Evolutionary conservation across 2,113 vertebrate species (phyloP).

Genomic region (Neotoma lepida): DNA sequence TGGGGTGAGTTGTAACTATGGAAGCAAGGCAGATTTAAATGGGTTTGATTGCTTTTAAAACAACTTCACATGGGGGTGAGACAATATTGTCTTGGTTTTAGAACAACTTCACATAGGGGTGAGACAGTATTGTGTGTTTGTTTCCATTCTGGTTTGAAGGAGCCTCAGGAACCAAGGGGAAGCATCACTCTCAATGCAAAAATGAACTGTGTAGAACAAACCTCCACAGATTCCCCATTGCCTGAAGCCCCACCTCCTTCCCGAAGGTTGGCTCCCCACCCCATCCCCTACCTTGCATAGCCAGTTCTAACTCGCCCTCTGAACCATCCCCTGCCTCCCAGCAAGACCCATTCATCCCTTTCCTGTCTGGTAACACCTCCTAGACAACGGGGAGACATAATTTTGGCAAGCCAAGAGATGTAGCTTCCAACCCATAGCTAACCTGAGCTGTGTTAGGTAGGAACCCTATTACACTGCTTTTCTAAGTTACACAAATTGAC

Average conservation of each 20-base stretch:
- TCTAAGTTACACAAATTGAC: constrained; percentile 85
- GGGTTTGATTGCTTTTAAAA: constrained; percentile 26
- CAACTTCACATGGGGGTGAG: background rate
- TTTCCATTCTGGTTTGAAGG: background rate
- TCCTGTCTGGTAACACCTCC: constrained; percentile 54
- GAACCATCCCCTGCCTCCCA: background rate
- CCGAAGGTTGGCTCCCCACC: background rate
- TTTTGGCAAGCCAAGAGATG: constrained; percentile 78
- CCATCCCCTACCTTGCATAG: background rate
- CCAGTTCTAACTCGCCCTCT: background rate
- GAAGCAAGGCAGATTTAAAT: constrained; percentile 61
- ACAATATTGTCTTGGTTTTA: constrained; percentile 17
- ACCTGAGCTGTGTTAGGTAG: constrained; percentile 66
- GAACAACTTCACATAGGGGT: background rate
- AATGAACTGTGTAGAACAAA: background rate
- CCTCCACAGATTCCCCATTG: background rate
- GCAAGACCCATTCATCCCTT: constrained; percentile 35
- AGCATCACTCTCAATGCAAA: background rate
- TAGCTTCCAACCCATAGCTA: constrained; percentile 73
- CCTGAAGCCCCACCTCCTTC: background rate
- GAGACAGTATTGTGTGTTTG: constrained; percentile 5
- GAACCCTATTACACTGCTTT: constrained; percentile 82
- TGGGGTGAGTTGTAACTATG: constrained; percentile 56
- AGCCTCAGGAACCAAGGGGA: background rate
- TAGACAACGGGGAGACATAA: constrained; percentile 61